Conservation (phyloP, 2,888 invertebrate genomes). For the Synergus japonicus region DNA sequence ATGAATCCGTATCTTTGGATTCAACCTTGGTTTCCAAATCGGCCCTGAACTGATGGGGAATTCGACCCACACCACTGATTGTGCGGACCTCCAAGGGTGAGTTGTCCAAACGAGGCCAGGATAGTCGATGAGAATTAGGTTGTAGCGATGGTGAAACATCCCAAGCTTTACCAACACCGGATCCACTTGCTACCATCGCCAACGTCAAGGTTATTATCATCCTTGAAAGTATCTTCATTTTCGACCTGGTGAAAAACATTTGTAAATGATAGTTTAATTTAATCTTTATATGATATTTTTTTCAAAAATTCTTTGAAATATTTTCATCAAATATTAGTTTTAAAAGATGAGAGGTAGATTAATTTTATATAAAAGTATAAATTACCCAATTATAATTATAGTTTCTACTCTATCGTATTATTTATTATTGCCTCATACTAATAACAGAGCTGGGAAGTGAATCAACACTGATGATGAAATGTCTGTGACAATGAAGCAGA, state of each 20-base stretch:
- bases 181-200: conserved; percentile 52
- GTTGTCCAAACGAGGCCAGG: conserved; percentile 64
- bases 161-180: conserved; percentile 69
- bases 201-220: conserved; percentile 48
- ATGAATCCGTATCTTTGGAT: conserved; percentile 6
- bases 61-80: conserved; percentile 64
- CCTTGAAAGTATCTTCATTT: conserved; percentile 42
- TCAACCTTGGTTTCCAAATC: conserved; percentile 18
- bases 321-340: background rate
- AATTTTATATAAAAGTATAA: background rate
- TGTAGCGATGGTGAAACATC: conserved; percentile 63
- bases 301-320: too few relatives aligned
- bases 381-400: background rate
- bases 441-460: background rate
- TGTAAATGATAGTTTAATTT: too few relatives aligned
- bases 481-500: conserved; percentile 39
- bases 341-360: conserved; percentile 12
- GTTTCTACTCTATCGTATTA: background rate
- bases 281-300: too few relatives aligned
- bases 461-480: background rate
- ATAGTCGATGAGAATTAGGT: conserved; percentile 58
- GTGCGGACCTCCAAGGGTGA: conserved; percentile 68
- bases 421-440: conserved; percentile 7
- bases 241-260: conserved; percentile 42
- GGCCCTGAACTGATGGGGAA: background rate